Conservation (phyloP, 2,888 invertebrate species). For the Lasioglossum zephyrum region DNA sequence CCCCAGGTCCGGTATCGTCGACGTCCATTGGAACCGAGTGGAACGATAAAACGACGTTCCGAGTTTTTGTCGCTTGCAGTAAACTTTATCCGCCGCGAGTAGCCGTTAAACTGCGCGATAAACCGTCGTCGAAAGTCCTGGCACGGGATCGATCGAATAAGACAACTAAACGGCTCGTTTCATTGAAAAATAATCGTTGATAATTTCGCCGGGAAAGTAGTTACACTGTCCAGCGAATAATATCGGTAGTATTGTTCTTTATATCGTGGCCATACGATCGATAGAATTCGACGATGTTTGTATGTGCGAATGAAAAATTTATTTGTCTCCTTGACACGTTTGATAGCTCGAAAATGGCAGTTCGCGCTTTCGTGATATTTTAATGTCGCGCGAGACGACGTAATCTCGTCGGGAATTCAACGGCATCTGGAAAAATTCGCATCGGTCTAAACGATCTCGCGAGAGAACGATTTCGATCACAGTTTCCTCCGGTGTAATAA, state of each 20-base stretch:
- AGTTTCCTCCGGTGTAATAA: background rate
- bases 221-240: background rate
- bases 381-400: background rate
- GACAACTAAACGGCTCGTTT: background rate
- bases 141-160: background rate
- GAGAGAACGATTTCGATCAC: background rate
- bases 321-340: background rate
- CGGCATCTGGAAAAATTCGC: background rate
- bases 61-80: conserved; percentile 4
- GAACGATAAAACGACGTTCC: conserved; percentile 17
- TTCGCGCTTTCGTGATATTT: background rate
- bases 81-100: conserved; percentile 9
- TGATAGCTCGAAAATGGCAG: background rate
- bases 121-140: background rate
- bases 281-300: too few relatives aligned
- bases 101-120: conserved; percentile 7
- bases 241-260: background rate
- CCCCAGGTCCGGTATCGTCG: background rate
- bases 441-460: background rate
- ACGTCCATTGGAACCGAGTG: background rate
- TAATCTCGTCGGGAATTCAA: background rate
- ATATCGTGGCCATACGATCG: background rate
- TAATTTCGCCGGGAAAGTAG: background rate
- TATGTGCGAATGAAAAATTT: background rate
- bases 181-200: background rate